Base-by-base conservation (phyloP, 1,140 invertebrate genomes). In the Platyscapa corneri region DNA sequence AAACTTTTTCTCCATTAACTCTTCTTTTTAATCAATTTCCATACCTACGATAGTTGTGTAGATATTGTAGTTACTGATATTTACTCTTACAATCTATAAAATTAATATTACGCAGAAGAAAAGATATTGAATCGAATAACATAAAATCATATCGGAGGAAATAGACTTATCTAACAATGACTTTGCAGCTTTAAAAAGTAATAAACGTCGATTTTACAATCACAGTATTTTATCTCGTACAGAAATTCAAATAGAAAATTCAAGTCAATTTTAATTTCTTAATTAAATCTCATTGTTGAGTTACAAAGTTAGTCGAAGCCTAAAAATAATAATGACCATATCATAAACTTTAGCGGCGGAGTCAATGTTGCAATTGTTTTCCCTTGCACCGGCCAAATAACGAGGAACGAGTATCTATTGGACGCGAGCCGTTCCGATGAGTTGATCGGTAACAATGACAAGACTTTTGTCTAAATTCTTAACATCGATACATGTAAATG, bases 221-320 rank as follows among this genome's bases (percentile, higher is more conserved):
- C 37, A n/a, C n/a, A 42, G 42, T 74, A n/a, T 27, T 74, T 34
- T 74, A 74, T 39, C 70, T 74, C 18, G 0, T 39, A 42, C 37
- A n/a, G 37, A n/a, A 42, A 74, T 20, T n/a, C 27, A 42, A 42
- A 37, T 34, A 70, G 14, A 37, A 20, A 70, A 37, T n/a, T 2
- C n/a, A 74, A 74, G 39, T 74, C 39, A 42, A 39, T 42, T 39
- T 42, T 74, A 74, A 72, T 74, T 74, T 74, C 42, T 42, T 74
- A 74, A 74, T 74, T 1, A 37, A 74, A 72, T 32, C 5, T 42
- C 18, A 72, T 42, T n/a, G 37, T 74, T 20, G 18, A 74, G 37
- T 3, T n/a, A 18, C 27, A n/a, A 42, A 42, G 37, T 27, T 42
- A 42, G 70, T 14, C 27, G 37, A 6, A 74, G 23, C 30, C 37